Evolutionary conservation across 2,113 vertebrate genomes (phyloP).

Genomic region (Chamaea fasciata): DNA sequence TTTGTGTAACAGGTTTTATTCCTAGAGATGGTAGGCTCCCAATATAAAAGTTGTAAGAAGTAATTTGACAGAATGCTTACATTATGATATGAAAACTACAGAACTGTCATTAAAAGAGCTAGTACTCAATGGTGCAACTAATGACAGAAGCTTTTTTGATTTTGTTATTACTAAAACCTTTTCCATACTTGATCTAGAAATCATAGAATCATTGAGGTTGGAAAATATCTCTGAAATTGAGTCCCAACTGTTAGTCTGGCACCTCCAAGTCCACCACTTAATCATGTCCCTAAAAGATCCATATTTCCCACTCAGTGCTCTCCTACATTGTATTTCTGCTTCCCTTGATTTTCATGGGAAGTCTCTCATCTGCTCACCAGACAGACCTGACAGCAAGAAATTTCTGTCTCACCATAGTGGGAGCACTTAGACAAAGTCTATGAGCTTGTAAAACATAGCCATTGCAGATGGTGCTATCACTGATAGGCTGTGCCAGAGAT

Average conservation of each 20-base stretch:
- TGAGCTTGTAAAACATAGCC: not conserved
- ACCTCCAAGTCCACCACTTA: not conserved
- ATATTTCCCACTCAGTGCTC: not conserved
- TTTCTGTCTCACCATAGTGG: not conserved
- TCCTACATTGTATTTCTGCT: not conserved
- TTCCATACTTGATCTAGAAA: not conserved
- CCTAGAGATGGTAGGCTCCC: not conserved
- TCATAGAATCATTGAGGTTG: not conserved
- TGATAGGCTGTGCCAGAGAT: not conserved
- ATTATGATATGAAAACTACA: not conserved
- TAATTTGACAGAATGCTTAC: not conserved
- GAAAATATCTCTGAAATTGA: not conserved
- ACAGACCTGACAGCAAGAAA: not conserved
- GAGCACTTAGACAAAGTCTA: not conserved
- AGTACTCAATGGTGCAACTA: not conserved
- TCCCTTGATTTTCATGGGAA: not conserved
- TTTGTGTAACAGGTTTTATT: not conserved
- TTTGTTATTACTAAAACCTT: not conserved
- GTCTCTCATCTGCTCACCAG: not conserved
- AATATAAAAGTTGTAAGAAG: not conserved
- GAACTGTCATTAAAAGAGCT: not conserved
- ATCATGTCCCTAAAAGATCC: not conserved
- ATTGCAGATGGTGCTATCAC: not conserved
- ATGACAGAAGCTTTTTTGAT: not conserved
- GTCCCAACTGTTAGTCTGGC: not conserved